Conservation (phyloP, 2,797 vertebrate species). For the Pelochelys cantorii region DNA sequence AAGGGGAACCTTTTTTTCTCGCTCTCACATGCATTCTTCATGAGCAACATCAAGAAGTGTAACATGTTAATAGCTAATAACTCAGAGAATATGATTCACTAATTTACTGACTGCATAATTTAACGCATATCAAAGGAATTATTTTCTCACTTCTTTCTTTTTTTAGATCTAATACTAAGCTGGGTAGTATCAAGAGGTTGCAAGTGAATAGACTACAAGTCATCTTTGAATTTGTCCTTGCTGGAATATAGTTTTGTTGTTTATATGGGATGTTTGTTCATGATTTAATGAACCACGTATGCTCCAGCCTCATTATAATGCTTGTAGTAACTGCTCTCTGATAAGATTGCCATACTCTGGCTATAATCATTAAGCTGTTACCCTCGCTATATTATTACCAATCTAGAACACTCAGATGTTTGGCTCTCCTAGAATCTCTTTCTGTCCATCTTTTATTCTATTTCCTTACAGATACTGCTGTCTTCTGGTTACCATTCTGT, state of each 20-base stretch:
- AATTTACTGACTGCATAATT: conserved; percentile 67
- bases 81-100: conserved; percentile 50
- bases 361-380: not conserved
- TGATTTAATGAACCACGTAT: not conserved
- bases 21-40: conserved; percentile 52
- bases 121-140: conserved; percentile 63
- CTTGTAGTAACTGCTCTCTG: not conserved
- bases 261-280: not conserved
- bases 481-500: not conserved
- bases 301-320: not conserved
- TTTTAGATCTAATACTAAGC: conserved; percentile 48
- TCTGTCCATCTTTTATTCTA: not conserved
- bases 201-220: conserved; percentile 30
- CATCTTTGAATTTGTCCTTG: not conserved
- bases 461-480: not conserved
- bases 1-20: conserved; percentile 41
- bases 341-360: not conserved
- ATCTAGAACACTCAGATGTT: not conserved
- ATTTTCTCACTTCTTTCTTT: conserved; percentile 49
- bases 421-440: not conserved
- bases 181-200: conserved; percentile 40
- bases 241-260: not conserved
- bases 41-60: conserved; percentile 58
- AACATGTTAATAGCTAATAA: conserved; percentile 69
- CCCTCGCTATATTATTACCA: not conserved